phyloP scores from a whole-genome alignment of 1,140 invertebrate genomes.

The Cherax destructor region DNA sequence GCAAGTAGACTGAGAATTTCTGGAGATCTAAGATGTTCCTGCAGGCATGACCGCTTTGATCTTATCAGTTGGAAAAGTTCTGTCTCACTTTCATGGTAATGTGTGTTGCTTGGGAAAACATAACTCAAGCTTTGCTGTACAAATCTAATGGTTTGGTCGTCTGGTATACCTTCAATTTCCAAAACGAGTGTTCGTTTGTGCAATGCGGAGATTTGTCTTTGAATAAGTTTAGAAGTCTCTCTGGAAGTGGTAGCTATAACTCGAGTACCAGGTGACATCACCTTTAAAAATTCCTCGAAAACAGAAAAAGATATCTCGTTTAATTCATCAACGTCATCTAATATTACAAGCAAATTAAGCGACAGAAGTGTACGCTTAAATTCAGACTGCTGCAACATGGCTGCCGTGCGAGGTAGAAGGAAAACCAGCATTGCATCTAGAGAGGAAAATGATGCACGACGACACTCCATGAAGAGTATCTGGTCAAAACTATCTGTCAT shows the following conservation, averaged over 20 bases:
- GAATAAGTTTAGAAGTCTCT: slow-evolving; percentile 28
- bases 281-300: slow-evolving; percentile 39
- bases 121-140: slow-evolving; percentile 15
- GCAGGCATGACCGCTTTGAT: slow-evolving; percentile 30
- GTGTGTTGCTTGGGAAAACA: background rate
- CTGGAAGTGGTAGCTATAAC: slow-evolving; percentile 37
- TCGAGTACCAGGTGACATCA: slow-evolving; percentile 32
- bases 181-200: slow-evolving; percentile 33
- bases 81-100: background rate
- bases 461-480: slow-evolving; percentile 42
- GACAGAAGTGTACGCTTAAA: slow-evolving; percentile 33
- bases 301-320: slow-evolving; percentile 22
- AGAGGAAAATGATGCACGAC: slow-evolving; percentile 25
- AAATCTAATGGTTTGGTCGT: slow-evolving; percentile 24
- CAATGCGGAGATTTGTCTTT: background rate
- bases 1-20: slow-evolving; percentile 47
- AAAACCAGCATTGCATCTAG: slow-evolving; percentile 19
- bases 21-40: slow-evolving; percentile 56
- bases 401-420: slow-evolving; percentile 41
- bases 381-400: slow-evolving; percentile 24
- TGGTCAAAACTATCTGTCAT: slow-evolving; percentile 37
- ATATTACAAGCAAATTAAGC: slow-evolving; percentile 39
- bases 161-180: slow-evolving; percentile 56
- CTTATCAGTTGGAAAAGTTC: slow-evolving; percentile 36
- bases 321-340: slow-evolving; percentile 44